A percentile compares a stretch with the other conserved stretches of the same genome.
These are phyloP conservation scores for Rosalia funebris DNA, from an alignment of 2,888 invertebrate genomes.

Conservation along the genomic window DNA sequence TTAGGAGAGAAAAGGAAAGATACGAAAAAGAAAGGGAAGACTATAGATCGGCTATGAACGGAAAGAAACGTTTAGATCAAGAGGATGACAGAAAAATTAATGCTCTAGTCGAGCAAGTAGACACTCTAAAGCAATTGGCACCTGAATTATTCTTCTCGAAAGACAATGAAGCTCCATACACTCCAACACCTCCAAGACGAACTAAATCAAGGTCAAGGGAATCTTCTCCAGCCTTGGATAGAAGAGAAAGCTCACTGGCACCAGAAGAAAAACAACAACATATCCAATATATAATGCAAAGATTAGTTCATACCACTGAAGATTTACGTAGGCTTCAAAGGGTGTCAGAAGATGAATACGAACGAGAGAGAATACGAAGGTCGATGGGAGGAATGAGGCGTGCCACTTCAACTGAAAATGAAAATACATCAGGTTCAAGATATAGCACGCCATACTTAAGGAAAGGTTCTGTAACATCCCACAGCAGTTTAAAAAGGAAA, in stretches of 20 bases:
- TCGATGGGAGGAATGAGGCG: conserved; percentile 61
- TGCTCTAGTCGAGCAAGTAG: conserved; percentile 79
- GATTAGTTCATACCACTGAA: conserved; percentile 77
- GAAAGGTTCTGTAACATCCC: conserved; percentile 47
- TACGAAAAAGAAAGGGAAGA: conserved; percentile 83
- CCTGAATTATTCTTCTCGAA: conserved; percentile 72
- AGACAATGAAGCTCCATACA: conserved; percentile 66
- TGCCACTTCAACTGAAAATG: conserved; percentile 74
- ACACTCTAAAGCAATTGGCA: conserved; percentile 77
- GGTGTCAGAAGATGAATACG: conserved; percentile 66
- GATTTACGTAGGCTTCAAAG: conserved; percentile 68
- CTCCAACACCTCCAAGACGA: conserved; percentile 77
- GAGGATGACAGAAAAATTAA: conserved; percentile 80
- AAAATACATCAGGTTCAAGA: conserved; percentile 62
- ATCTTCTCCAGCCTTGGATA: conserved; percentile 71
- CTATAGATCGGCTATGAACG: conserved; percentile 64
- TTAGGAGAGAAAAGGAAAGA: conserved; percentile 86
- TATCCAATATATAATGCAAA: conserved; percentile 67
- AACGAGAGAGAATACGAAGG: conserved; percentile 64
- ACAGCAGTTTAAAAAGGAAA: conserved; percentile 72
- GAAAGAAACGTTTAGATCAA: conserved; percentile 66
- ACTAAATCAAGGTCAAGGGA: conserved; percentile 78
- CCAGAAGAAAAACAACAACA: conserved; percentile 60
- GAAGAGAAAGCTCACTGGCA: conserved; percentile 65
- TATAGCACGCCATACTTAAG: conserved; percentile 41